phyloP scores from a whole-genome alignment of 2,797 vertebrate species.

The Sebastes kiyomatsui region DNA sequence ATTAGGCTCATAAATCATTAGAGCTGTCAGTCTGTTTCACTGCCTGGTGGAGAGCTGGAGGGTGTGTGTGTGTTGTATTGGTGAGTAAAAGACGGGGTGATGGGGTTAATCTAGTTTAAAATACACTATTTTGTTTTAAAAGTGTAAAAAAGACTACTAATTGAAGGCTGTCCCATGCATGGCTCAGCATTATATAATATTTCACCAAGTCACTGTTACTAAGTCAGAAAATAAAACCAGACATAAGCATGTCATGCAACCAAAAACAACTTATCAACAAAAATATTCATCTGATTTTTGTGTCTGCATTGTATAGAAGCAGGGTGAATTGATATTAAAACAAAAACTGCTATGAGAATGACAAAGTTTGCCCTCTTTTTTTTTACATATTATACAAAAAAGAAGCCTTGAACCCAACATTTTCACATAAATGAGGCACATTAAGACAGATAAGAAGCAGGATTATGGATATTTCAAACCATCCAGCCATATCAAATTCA shows the following conservation, averaged over 20 bases:
- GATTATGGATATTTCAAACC: too few species aligned
- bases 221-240: not conserved
- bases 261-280: not conserved
- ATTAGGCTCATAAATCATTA: conserved; percentile 78
- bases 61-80: conserved; percentile 1
- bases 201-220: not conserved
- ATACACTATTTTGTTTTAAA: not conserved
- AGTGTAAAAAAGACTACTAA: not conserved
- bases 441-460: too few species aligned
- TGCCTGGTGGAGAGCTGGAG: not conserved
- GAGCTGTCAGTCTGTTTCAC: conserved; percentile 55
- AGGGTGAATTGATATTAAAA: too few species aligned
- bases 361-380: not conserved
- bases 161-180: not conserved
- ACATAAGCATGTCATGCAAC: not conserved
- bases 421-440: too few species aligned
- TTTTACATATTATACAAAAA: not conserved
- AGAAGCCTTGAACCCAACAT: not conserved
- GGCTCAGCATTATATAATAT: not conserved
- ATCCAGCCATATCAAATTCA: too few species aligned
- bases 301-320: not conserved
- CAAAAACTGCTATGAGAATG: not conserved
- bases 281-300: not conserved
- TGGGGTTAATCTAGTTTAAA: not conserved
- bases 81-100: not conserved